Percentiles rank a stretch among this genome's conserved stretches.
Evolutionary conservation across 2,113 vertebrate species (phyloP).

Genomic region (Neogale vison): DNA sequence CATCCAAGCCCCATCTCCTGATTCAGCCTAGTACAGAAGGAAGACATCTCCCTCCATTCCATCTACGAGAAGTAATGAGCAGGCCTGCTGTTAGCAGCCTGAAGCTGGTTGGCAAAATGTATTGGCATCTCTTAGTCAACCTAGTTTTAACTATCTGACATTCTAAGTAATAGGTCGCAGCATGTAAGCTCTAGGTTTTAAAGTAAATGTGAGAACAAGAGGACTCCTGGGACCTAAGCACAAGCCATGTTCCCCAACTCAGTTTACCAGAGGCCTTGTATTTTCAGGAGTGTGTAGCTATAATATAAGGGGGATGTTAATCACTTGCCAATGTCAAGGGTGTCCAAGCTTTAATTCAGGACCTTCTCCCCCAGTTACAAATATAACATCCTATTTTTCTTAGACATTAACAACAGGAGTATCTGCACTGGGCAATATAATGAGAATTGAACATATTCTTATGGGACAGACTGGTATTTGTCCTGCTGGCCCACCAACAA

Average conservation of each 20-base stretch:
- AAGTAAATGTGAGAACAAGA: not conserved
- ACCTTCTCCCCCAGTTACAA: not conserved
- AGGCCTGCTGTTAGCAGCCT: not conserved
- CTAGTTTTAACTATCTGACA: not conserved
- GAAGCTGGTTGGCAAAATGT: not conserved
- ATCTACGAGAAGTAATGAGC: not conserved
- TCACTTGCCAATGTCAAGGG: not conserved
- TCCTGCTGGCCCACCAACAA: not conserved
- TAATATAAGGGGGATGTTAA: not conserved
- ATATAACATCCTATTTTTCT: not conserved
- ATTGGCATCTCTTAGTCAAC: not conserved
- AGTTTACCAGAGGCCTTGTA: not conserved
- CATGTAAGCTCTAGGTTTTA: not conserved
- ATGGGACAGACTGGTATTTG: not conserved
- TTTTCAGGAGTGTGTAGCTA: not conserved
- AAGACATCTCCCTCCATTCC: not conserved
- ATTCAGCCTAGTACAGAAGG: not conserved
- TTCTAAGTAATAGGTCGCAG: not conserved
- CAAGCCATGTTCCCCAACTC: not conserved
- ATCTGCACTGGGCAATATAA: not conserved
- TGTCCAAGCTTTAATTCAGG: not conserved
- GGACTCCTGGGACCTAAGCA: not conserved
- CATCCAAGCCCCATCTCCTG: not conserved
- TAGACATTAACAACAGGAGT: not conserved
- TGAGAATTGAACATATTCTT: not conserved